Base-by-base conservation (phyloP, 2,113 vertebrate genomes). In the Ptilonorhynchus violaceus region DNA sequence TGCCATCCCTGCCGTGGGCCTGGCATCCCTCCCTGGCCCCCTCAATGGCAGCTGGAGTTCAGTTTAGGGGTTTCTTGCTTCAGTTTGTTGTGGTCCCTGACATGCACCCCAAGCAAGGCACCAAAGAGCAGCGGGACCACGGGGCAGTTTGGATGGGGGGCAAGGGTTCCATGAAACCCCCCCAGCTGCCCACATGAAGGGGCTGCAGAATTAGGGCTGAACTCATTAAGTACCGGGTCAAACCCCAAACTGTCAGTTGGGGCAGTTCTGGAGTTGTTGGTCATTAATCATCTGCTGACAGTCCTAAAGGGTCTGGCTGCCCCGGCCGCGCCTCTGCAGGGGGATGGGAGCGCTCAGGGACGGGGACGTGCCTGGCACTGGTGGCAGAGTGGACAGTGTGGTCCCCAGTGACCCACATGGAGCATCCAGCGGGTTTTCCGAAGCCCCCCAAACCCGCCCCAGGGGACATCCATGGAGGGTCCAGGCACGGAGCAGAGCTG, bases 211-310 rank as follows among this genome's bases (percentile, higher is more conserved):
- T 39, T 41, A 25, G 44, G 59, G 58, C 95, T 76, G 80, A 73
- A 77, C 89, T 94, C 88, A 11, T 56, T 18, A 27, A 85, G 67
- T 91, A 25, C 39, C 0, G 2, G 95, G 47, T 86, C 93, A 88
- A 86, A 94, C 70, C 80, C 83, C 74, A 44, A 66, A 77, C 58
- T 37, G 41, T 88, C 80, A 33, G 3, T 31, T 0, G 52, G 92
- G 91, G 85, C 95, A 68, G 60, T 78, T 85, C 88, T 24, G 66
- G 85, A 63, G 86, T 1, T 94, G 90, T 73, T 4, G 82, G 90
- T 92, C 85, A 28, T 98, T 93, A 89, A 97, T 97, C 97, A 96
- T 33, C 85, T 5, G 2, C 79, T 93, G 96, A 70, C 94, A 97
- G 85, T 9, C 37, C 95, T 47, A 82, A 58, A 80, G 93, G 92